Conservation (phyloP, 2,888 invertebrate species). For the Parnassius orleans region DNA sequence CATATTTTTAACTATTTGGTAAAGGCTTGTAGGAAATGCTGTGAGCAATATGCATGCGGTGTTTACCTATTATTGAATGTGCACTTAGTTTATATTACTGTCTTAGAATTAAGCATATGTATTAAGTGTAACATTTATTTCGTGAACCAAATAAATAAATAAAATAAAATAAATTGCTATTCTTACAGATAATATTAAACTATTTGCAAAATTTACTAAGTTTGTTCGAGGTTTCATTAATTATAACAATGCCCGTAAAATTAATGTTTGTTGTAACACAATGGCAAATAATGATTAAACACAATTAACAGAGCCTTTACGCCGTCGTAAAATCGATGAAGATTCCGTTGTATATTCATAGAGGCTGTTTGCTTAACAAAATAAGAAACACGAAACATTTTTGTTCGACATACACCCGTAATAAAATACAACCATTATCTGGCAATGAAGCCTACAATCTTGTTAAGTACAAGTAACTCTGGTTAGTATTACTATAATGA, state of each 20-base stretch:
- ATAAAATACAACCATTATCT: slow-evolving; percentile 68
- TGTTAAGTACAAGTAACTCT: slow-evolving; percentile 57
- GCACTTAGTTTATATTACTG: no score
- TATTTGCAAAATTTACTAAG: slow-evolving; percentile 3
- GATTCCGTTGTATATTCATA: slow-evolving; percentile 13
- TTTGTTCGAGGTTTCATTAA: slow-evolving; percentile 23
- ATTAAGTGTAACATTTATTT: no score
- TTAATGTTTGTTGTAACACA: slow-evolving; percentile 26
- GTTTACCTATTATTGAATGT: no score
- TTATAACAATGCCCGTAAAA: slow-evolving; percentile 24
- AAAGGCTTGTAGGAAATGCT: no score
- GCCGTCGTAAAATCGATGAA: slow-evolving; percentile 16
- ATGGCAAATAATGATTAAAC: slow-evolving; percentile 42
- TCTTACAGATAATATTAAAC: no score
- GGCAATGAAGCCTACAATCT: slow-evolving; percentile 62
- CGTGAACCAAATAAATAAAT: no score
- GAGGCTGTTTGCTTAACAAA: slow-evolving; percentile 24
- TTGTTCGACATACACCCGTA: slow-evolving; percentile 43
- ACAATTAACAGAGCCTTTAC: slow-evolving; percentile 37
- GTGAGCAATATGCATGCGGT: no score
- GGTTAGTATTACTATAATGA: slow-evolving; percentile 63
- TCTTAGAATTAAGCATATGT: no score
- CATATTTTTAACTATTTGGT: no score
- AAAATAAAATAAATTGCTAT: no score
- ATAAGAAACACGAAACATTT: slow-evolving; percentile 40